Base-by-base conservation (phyloP, 2,113 vertebrate species). In the Odocoileus hemionus region DNA sequence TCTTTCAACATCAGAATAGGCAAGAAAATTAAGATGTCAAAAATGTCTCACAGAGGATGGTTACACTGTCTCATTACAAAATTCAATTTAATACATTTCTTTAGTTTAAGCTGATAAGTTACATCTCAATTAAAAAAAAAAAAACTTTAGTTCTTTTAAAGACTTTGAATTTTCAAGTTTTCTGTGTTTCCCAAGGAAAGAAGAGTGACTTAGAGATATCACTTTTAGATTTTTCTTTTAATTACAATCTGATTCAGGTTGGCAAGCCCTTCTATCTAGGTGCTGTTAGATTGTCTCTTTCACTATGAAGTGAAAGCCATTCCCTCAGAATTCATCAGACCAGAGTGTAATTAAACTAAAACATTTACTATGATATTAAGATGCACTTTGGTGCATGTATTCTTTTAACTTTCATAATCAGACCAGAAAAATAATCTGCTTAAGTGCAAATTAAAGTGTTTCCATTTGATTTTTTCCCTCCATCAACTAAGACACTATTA, bases 11-110 rank as follows among this genome's bases (percentile, higher is more conserved):
- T 96, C 84, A 91, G 86, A 95, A 78, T 30, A 95, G 74, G 94
- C 91, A 95, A 90, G 91, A 94, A 98, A 97, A 97, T 98, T 97
- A 97, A 98, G 96, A 94, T 86, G 33, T 85, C 96, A 97, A 97
- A 95, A 91, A 64, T 84, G 74, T 91, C 87, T 96, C 45, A 1
- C 80, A 78, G 58, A 94, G 79, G 79, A 94, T 16, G 43, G 86
- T 78, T 89, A 54, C 26, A 86, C 28, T 85, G 30, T 83, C 93
- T 93, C 93, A 95, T 93, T 95, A 94, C 30, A 96, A 93, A 97
- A 96, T 84, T 94, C 54, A 97, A 92, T 95, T 96, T 96, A 91
- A 91, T 79, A 76, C 6, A 91, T 86, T 90, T 86, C 26, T 96
- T 94, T 76, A 83, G 21, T 36, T 45, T 96, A 86, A 83, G 58